A percentile compares a stretch with the other conserved stretches of the same genome.
Conservation (phyloP, 2,113 vertebrate species). For the Chaetura pelagica region DNA sequence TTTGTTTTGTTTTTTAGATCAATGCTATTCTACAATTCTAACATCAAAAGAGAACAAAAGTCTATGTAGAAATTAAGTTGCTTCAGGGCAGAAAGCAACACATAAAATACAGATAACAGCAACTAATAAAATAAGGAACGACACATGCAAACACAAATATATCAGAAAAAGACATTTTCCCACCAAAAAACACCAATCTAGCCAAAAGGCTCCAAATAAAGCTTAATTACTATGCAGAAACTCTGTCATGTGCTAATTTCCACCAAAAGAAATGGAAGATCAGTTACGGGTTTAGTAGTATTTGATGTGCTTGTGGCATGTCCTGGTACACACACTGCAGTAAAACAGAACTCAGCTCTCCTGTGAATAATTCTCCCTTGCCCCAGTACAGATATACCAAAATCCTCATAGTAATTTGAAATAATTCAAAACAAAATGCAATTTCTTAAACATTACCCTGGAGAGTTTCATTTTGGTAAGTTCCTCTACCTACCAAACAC, state of each 20-base stretch:
- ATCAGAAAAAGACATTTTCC: background rate
- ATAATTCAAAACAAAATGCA: background rate
- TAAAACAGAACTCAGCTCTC: background rate
- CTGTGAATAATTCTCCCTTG: background rate
- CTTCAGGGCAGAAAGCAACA: background rate
- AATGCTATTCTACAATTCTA: background rate
- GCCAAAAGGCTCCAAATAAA: background rate
- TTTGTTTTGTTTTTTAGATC: background rate
- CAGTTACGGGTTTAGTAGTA: background rate
- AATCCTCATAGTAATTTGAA: background rate
- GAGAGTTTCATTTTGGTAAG: background rate
- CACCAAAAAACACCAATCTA: background rate
- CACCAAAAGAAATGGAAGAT: background rate
- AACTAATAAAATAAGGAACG: background rate
- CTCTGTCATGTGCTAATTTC: background rate
- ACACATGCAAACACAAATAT: background rate
- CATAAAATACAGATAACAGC: background rate
- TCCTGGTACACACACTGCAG: background rate
- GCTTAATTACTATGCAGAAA: background rate
- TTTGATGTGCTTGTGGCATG: rapidly evolving
- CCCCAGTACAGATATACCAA: background rate
- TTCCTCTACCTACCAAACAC: background rate
- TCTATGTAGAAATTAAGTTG: background rate
- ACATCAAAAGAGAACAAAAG: background rate
- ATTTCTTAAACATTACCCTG: background rate